Conservation (phyloP, 2,113 vertebrate species). For the Lates calcarifer region DNA sequence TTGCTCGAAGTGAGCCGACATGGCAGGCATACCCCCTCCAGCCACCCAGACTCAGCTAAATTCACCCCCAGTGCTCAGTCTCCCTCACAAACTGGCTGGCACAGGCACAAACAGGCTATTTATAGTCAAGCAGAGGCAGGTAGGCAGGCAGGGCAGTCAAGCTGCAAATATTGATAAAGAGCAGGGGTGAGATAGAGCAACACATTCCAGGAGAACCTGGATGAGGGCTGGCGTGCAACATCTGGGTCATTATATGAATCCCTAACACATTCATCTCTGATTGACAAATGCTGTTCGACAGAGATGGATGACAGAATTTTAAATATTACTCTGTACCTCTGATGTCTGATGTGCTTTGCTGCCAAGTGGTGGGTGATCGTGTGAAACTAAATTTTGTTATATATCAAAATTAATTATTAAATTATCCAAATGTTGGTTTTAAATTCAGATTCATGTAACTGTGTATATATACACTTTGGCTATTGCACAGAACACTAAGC, state of each 20-base stretch:
- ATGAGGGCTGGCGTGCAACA: slow-evolving; percentile 47
- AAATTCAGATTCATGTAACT: too few relatives aligned
- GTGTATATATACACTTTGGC: too few relatives aligned
- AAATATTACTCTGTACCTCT: neutral
- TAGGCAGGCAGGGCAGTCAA: slow-evolving; percentile 53
- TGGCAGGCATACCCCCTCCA: slow-evolving; percentile 42
- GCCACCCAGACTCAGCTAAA: slow-evolving; percentile 23
- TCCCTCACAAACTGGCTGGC: slow-evolving; percentile 53
- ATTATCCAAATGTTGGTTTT: neutral
- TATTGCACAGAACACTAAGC: too few relatives aligned
- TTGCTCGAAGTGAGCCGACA: slow-evolving; percentile 52
- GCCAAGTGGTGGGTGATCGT: neutral
- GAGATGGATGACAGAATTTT: neutral
- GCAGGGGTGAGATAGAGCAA: slow-evolving; percentile 40
- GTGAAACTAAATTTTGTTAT: neutral
- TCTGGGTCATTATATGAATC: slow-evolving; percentile 46
- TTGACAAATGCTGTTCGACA: slow-evolving; percentile 11
- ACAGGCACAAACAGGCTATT: slow-evolving; percentile 69
- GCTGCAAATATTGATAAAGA: slow-evolving; percentile 77
- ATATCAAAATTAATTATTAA: neutral
- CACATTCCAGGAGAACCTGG: slow-evolving; percentile 51
- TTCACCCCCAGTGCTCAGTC: slow-evolving; percentile 34
- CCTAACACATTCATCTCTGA: slow-evolving; percentile 20
- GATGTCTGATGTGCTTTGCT: neutral
- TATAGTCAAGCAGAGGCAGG: slow-evolving; percentile 67